These are phyloP conservation scores for Microvelia longipes DNA, from an alignment of 1,140 invertebrate species.

Conservation along the genomic window DNA sequence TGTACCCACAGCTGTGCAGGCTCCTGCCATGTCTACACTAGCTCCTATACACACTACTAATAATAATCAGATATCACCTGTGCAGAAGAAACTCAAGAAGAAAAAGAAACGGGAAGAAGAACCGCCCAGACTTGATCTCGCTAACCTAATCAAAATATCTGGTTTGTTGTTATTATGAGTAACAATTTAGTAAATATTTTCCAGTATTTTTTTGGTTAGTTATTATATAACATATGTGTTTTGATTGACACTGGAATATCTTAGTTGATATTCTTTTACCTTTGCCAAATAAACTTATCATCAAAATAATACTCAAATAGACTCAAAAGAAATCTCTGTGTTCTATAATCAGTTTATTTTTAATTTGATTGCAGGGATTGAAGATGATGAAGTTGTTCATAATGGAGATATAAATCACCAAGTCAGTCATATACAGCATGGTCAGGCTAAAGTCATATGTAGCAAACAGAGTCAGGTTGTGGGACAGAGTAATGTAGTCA, in stretches of 20 bases:
- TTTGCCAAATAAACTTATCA: too few relatives aligned
- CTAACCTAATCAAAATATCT: conserved; percentile 39
- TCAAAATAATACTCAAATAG: too few relatives aligned
- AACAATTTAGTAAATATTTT: too few relatives aligned
- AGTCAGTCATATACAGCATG: not conserved
- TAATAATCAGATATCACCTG: too few relatives aligned
- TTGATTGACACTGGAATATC: too few relatives aligned
- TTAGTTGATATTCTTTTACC: too few relatives aligned
- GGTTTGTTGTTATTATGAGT: conserved; percentile 27
- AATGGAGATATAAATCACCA: not conserved
- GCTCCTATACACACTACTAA: conserved; percentile 9
- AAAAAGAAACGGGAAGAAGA: conserved; percentile 39
- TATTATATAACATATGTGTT: too few relatives aligned
- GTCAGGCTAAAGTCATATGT: not conserved
- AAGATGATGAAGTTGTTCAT: conserved; percentile 35
- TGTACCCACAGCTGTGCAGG: conserved; percentile 20
- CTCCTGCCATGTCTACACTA: conserved; percentile 10
- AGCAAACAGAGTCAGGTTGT: too few relatives aligned
- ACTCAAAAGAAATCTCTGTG: too few relatives aligned
- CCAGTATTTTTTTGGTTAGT: too few relatives aligned
- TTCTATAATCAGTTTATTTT: not conserved
- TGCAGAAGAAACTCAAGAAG: conserved; percentile 29
- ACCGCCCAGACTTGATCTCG: conserved; percentile 35
- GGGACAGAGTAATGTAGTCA: too few relatives aligned
- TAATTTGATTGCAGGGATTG: conserved; percentile 23